Conservation (phyloP, 2,888 invertebrate species). For the Mythimna pallens region DNA sequence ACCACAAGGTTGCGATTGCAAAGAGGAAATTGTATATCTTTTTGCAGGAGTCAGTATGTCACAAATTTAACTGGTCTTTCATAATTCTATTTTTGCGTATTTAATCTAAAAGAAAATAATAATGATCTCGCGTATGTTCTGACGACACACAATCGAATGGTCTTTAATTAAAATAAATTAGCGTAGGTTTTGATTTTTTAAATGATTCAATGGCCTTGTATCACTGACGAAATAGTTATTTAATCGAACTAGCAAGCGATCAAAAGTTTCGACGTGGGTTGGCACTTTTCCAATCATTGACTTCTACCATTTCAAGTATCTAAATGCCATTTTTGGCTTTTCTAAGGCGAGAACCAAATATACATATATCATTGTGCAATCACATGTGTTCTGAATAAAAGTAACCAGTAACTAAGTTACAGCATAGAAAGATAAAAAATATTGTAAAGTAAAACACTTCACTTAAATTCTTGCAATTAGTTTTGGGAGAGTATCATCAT, state of each 20-base stretch:
- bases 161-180: too few relatives aligned
- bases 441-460: too few relatives aligned
- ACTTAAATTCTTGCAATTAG: too few relatives aligned
- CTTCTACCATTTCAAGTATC: conserved; percentile 11
- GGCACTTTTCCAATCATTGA: conserved; percentile 10
- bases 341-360: conserved; percentile 27
- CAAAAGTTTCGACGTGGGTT: conserved; percentile 14
- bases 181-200: neutral
- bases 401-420: neutral
- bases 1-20: too few relatives aligned
- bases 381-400: neutral
- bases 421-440: neutral
- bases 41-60: too few relatives aligned
- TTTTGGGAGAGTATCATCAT: neutral
- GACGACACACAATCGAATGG: too few relatives aligned
- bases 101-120: too few relatives aligned
- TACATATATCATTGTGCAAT: conserved; percentile 2
- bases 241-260: conserved; percentile 2
- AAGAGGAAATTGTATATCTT: too few relatives aligned
- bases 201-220: conserved; percentile 9
- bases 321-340: conserved; percentile 16
- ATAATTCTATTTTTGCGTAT: too few relatives aligned
- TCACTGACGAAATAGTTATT: conserved; percentile 7
- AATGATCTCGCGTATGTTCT: too few relatives aligned
- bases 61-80: too few relatives aligned